Conservation (phyloP, 1,140 invertebrate genomes). For the Cepaea nemoralis region DNA sequence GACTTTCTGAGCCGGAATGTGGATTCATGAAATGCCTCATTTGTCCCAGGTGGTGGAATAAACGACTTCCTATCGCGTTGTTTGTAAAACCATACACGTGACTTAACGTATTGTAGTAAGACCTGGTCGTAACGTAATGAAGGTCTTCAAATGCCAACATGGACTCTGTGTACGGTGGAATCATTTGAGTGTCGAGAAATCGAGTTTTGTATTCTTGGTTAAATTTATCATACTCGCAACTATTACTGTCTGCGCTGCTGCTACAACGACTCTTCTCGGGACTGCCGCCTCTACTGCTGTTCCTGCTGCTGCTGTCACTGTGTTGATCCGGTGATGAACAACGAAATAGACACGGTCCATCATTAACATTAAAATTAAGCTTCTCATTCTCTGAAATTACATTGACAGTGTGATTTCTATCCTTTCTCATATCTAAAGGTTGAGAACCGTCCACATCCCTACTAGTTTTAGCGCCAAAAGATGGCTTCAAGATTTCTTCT, state of each 20-base stretch:
- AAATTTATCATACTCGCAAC: not conserved
- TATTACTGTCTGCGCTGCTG: not conserved
- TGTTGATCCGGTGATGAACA: not conserved
- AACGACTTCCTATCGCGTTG: not conserved
- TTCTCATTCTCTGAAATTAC: not conserved
- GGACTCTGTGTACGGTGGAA: not conserved
- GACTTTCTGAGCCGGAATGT: not conserved
- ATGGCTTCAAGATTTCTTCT: constrained; percentile 57
- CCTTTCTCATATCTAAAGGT: not conserved
- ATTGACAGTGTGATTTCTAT: not conserved
- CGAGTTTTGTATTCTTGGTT: not conserved
- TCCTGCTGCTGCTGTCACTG: not conserved
- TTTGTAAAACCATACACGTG: not conserved
- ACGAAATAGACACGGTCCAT: not conserved
- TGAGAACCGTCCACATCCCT: not conserved
- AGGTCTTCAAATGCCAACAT: not conserved
- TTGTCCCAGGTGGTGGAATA: not conserved
- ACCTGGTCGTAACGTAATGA: not conserved
- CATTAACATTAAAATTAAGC: not conserved
- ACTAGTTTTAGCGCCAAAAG: constrained; percentile 39
- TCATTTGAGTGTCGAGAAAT: not conserved
- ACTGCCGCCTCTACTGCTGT: not conserved
- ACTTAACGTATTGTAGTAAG: not conserved
- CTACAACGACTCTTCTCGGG: not conserved
- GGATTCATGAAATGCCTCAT: not conserved